These are phyloP conservation scores for Pandemis cinnamomeana DNA, from an alignment of 2,888 invertebrate genomes.

Conservation along the genomic window DNA sequence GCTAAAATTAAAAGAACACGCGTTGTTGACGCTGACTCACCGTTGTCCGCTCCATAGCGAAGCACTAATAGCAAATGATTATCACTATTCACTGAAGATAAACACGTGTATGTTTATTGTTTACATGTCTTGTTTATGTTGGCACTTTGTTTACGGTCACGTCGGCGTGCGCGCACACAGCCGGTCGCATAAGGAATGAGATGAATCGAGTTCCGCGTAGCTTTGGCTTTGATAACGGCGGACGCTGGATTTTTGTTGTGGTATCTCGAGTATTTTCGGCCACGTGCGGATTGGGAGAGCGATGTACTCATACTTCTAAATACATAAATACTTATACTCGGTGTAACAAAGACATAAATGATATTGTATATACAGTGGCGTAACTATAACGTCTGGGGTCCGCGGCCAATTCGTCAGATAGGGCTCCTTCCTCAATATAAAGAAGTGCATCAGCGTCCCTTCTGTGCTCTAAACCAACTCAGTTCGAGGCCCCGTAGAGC, in stretches of 20 bases:
- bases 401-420: too few species aligned
- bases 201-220: neutral
- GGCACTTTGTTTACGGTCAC: neutral
- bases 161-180: neutral
- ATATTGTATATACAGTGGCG: too few species aligned
- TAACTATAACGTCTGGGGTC: too few species aligned
- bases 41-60: constrained; percentile 2
- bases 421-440: too few species aligned
- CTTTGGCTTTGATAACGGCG: neutral
- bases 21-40: neutral
- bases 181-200: constrained; percentile 14
- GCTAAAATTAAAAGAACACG: neutral
- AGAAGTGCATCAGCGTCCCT: too few species aligned
- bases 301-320: too few species aligned
- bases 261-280: neutral
- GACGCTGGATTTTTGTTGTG: neutral
- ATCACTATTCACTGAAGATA: constrained; percentile 11
- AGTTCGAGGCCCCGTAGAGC: too few species aligned
- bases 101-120: constrained; percentile 8
- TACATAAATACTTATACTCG: too few species aligned
- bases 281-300: neutral
- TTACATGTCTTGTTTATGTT: constrained; percentile 12
- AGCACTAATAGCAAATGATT: neutral
- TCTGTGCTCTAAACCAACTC: too few species aligned
- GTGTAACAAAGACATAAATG: too few species aligned